Evolutionary conservation across 2,797 vertebrate genomes (phyloP).

Genomic region (Sternotherus odoratus): DNA sequence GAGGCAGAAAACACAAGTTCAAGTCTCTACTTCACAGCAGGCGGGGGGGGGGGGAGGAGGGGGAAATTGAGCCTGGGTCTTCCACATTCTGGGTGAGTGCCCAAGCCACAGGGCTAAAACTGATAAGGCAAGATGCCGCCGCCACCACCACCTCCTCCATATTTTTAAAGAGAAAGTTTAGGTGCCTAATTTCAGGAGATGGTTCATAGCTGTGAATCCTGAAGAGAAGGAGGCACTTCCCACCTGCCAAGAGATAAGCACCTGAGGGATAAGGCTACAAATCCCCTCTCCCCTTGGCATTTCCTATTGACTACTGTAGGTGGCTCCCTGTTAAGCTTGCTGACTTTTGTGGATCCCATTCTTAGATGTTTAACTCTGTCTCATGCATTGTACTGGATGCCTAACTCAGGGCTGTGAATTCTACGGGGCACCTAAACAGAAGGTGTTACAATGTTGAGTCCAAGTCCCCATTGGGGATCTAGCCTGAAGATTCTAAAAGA

Average conservation of each 20-base stretch:
- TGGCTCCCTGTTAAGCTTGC: background rate
- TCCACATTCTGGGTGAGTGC: background rate
- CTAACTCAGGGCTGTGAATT: background rate
- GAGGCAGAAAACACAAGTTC: too few species aligned
- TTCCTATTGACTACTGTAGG: background rate
- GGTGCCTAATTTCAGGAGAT: background rate
- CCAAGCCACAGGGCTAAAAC: background rate
- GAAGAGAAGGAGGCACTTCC: background rate
- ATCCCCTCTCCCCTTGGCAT: background rate
- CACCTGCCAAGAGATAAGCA: background rate
- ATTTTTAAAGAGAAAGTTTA: background rate
- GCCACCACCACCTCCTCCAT: background rate
- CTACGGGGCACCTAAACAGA: background rate
- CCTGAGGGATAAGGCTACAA: background rate
- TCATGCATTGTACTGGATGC: background rate
- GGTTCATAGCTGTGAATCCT: background rate
- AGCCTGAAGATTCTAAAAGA: background rate
- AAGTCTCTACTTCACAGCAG: background rate
- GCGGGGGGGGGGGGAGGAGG: background rate
- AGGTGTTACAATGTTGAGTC: background rate
- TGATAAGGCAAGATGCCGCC: background rate
- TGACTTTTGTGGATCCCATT: background rate
- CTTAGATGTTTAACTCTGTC: background rate
- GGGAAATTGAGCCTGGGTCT: background rate
- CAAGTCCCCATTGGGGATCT: background rate